Percentiles rank a stretch among this genome's conserved stretches.
Evolutionary conservation across 2,113 vertebrate species (phyloP).

Genomic region (Myrmecobius fasciatus): DNA sequence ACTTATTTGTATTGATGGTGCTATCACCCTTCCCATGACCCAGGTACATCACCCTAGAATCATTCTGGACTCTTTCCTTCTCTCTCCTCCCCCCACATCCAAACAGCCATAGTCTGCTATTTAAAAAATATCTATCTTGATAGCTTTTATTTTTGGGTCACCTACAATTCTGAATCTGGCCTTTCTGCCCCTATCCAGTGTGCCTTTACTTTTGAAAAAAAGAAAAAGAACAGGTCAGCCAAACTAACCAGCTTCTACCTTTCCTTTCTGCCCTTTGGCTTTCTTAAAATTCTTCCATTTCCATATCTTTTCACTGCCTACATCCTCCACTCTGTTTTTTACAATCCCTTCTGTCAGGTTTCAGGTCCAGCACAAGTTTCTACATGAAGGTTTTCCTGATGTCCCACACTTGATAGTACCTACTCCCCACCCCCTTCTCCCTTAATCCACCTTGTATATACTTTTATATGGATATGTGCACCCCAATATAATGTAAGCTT

Average conservation of each 20-base stretch:
- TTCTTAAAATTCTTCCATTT: neutral
- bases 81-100: neutral
- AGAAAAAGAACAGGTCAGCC: neutral
- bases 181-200: neutral
- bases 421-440: too few species aligned
- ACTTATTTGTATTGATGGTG: neutral
- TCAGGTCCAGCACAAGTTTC: neutral
- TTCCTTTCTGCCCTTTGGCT: neutral
- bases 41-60: neutral
- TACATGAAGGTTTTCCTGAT: neutral
- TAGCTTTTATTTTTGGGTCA: too few species aligned
- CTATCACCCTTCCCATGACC: neutral
- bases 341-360: neutral
- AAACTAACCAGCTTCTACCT: neutral
- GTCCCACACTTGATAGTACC: neutral
- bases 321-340: neutral
- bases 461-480: neutral
- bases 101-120: neutral
- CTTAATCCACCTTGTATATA: neutral
- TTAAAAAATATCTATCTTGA: too few species aligned
- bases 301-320: neutral
- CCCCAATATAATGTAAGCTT: too few species aligned
- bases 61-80: neutral
- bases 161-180: too few species aligned
- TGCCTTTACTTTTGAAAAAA: neutral